Evolutionary conservation across 2,797 vertebrate species (phyloP).

Genomic region (Pagetopsis macropterus): DNA sequence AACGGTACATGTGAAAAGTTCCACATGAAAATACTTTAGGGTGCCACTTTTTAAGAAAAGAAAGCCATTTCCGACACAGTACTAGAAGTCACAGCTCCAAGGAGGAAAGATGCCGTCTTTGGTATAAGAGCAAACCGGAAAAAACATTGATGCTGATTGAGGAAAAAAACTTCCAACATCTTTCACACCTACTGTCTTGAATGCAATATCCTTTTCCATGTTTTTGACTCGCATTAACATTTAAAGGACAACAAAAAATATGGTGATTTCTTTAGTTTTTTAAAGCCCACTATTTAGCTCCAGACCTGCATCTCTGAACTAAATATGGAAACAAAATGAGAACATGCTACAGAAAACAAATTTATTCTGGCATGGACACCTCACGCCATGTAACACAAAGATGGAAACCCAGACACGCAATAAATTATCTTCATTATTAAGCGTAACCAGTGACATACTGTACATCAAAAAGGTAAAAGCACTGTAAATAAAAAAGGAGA

Average conservation of each 20-base stretch:
- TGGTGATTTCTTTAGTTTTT: conserved; percentile 78
- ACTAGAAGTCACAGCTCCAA: conserved; percentile 68
- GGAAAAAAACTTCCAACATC: conserved; percentile 61
- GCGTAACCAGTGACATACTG: conserved; percentile 96
- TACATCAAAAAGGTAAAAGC: conserved; percentile 90
- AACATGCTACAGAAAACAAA: conserved; percentile 95
- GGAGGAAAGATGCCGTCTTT: conserved; percentile 84
- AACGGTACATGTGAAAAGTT: conserved; percentile 56
- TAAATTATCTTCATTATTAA: conserved; percentile 98
- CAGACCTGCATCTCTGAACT: conserved; percentile 83
- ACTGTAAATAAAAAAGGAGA: conserved; percentile 83
- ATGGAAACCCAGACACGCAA: conserved; percentile 92
- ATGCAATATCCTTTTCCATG: conserved; percentile 81
- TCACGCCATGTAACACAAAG: conserved; percentile 90
- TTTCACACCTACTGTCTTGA: conserved; percentile 86
- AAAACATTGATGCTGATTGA: conserved; percentile 72
- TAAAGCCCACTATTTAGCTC: conserved; percentile 77
- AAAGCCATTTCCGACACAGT: conserved; percentile 60
- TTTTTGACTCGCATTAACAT: conserved; percentile 85
- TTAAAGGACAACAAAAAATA: conserved; percentile 74
- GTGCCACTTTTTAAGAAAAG: conserved; percentile 38
- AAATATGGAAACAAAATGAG: conserved; percentile 64
- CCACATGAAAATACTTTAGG: conserved; percentile 56
- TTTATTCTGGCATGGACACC: conserved; percentile 92
- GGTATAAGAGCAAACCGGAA: conserved; percentile 86